phyloP scores from a whole-genome alignment of 1,140 invertebrate genomes.

The Lethrus apterus region DNA sequence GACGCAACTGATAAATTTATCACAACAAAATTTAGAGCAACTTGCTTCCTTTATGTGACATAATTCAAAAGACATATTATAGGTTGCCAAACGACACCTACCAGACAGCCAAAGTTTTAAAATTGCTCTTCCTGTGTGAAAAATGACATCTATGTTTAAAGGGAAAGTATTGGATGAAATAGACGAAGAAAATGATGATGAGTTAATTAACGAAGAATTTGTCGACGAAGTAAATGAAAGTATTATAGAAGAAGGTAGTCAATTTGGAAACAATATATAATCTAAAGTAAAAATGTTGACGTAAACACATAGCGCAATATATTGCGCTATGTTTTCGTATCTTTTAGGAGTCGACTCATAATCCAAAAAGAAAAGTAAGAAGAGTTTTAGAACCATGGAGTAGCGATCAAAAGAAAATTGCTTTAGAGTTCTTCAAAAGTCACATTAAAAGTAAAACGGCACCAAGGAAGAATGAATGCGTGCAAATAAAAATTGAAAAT shows the following conservation, averaged over 20 bases:
- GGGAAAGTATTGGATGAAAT: not conserved
- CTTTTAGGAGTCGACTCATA: too few species aligned
- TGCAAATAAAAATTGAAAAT: conserved; percentile 10
- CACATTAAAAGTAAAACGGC: conserved; percentile 23
- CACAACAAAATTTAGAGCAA: too few species aligned
- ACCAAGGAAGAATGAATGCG: conserved; percentile 22
- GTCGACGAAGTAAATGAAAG: not conserved
- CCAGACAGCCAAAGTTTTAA: not conserved
- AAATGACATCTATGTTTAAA: not conserved
- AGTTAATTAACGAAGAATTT: not conserved
- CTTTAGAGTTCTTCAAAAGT: conserved; percentile 18
- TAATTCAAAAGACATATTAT: not conserved
- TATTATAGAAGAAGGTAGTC: not conserved
- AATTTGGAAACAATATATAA: not conserved
- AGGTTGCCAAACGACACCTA: conserved; percentile 1
- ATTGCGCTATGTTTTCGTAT: too few species aligned
- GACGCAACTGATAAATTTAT: too few species aligned
- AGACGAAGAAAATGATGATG: not conserved
- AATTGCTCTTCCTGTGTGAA: not conserved
- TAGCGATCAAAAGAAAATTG: not conserved
- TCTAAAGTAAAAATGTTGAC: not conserved
- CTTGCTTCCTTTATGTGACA: not conserved
- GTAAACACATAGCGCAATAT: too few species aligned
- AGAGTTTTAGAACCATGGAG: conserved; percentile 6
- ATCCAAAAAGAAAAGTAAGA: too few species aligned